phyloP scores from a whole-genome alignment of 2,888 invertebrate genomes.

The Temnothorax rugatulus region DNA sequence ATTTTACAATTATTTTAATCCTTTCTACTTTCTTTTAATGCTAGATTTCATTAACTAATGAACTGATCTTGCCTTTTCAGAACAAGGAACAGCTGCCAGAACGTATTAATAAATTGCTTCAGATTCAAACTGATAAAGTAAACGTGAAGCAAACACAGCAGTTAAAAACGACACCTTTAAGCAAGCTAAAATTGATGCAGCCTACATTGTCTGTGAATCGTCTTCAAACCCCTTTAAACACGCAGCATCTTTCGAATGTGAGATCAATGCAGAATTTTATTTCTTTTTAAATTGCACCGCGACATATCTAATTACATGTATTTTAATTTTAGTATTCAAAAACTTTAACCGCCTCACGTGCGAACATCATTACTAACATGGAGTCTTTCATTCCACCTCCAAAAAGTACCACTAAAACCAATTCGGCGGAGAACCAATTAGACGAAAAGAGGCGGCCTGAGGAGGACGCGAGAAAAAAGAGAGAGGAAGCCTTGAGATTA shows the following conservation, averaged over 20 bases:
- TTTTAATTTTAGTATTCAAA: conserved; percentile 76
- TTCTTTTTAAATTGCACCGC: background rate
- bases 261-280: conserved; percentile 47
- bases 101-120: conserved; percentile 66
- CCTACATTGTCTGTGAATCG: conserved; percentile 79
- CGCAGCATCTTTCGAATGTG: conserved; percentile 69
- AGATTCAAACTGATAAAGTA: conserved; percentile 69
- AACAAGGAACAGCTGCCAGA: conserved; percentile 75
- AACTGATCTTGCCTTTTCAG: conserved; percentile 65
- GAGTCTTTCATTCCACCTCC: conserved; percentile 79
- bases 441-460: conserved; percentile 84
- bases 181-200: conserved; percentile 77
- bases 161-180: conserved; percentile 80
- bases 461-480: conserved; percentile 88
- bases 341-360: conserved; percentile 84
- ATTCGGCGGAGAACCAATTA: conserved; percentile 76
- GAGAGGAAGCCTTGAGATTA: conserved; percentile 88
- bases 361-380: conserved; percentile 80
- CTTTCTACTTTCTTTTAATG: background rate
- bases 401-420: conserved; percentile 80
- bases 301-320: conserved; percentile 10
- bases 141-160: conserved; percentile 67
- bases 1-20: background rate
- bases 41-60: conserved; percentile 5
- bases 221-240: conserved; percentile 78